Conservation (phyloP, 2,113 vertebrate species). For the Oreochromis spilurus region DNA sequence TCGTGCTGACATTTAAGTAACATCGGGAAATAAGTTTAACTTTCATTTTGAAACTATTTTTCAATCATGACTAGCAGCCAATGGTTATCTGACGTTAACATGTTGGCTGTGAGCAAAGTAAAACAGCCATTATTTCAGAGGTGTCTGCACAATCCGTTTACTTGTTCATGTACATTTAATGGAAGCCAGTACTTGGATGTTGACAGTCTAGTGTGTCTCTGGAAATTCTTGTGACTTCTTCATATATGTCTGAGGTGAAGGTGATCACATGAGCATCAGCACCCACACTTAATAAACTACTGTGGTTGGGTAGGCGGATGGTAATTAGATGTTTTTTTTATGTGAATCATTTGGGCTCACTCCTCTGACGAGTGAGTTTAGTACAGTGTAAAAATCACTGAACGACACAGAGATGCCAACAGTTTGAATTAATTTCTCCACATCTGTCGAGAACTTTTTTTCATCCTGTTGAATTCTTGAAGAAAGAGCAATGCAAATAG, state of each 20-base stretch:
- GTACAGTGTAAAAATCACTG: neutral
- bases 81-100: too few relatives aligned
- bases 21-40: too few relatives aligned
- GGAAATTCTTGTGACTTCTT: neutral
- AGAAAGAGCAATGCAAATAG: neutral
- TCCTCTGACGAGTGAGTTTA: neutral
- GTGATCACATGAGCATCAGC: neutral
- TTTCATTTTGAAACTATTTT: too few relatives aligned
- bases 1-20: too few relatives aligned
- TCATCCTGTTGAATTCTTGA: neutral
- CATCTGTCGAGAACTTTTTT: fast-evolving
- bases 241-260: neutral
- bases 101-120: neutral
- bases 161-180: neutral
- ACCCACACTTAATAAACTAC: neutral
- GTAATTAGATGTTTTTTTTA: neutral
- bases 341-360: neutral
- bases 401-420: neutral
- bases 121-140: fast-evolving
- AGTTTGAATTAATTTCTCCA: neutral
- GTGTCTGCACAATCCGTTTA: neutral
- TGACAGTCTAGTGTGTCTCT: neutral
- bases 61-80: too few relatives aligned
- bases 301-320: neutral
- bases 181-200: neutral